phyloP scores from a whole-genome alignment of 2,113 vertebrate genomes.

The Galeopterus variegatus region DNA sequence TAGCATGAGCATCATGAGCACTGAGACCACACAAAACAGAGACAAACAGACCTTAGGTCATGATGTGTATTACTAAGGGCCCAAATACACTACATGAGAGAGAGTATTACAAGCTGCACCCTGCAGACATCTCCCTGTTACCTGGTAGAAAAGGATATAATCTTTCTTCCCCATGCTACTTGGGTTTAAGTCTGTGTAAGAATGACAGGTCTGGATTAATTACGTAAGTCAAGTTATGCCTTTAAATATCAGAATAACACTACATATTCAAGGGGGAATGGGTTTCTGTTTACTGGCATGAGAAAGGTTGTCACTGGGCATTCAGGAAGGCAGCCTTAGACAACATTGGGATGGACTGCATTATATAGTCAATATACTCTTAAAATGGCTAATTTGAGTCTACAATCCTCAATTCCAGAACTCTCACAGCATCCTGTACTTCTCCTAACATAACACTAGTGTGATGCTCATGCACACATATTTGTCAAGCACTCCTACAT shows the following conservation, averaged over 20 bases:
- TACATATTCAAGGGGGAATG: neutral
- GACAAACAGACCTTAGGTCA: neutral
- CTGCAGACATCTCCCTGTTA: neutral
- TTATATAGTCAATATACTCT: neutral
- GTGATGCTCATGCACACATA: neutral
- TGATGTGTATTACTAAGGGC: too few relatives aligned
- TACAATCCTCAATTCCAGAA: neutral
- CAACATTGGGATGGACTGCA: neutral
- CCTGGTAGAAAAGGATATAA: too few relatives aligned
- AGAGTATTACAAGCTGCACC: neutral
- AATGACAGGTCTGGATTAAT: neutral
- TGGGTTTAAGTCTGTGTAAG: neutral
- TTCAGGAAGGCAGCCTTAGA: neutral
- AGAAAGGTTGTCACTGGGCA: neutral
- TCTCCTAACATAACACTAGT: neutral
- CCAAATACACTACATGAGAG: accelerated
- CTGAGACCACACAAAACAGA: neutral
- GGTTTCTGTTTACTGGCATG: neutral
- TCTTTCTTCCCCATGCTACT: neutral
- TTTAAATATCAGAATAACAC: neutral
- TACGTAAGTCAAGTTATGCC: neutral
- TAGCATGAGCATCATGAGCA: neutral
- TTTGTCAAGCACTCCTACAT: accelerated
- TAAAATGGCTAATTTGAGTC: neutral
- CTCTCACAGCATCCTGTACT: neutral